Base-by-base conservation (phyloP, 2,888 invertebrate species). In the Drosophila nr. medialis region DNA sequence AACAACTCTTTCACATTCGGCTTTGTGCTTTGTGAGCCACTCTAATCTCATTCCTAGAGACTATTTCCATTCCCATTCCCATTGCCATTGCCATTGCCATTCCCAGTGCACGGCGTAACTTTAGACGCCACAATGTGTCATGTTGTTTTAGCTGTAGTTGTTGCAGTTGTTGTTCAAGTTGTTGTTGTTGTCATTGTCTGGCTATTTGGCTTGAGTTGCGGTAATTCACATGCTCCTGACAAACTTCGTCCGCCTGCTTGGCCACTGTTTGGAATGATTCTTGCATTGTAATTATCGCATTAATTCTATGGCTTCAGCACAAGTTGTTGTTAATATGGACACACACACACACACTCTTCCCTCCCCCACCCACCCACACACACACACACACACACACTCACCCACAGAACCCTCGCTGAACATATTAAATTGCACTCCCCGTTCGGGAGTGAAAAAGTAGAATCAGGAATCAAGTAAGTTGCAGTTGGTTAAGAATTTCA, bases 241-340 rank as follows among this genome's bases (percentile, higher is more conserved):
- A 49, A 61, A 48, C 27, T 36, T 49, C 48, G 49, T 53, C 29
- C 54, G 54, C 49, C 49, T 10, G n/a, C 49, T 64, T 62, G 64
- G 64, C 71, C 74, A 69, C 74, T 65, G 63, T 69, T 77, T 63
- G 79, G 61, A 78, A 77, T 81, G 84, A 77, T 85, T 81, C 84
- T 80, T 70, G 78, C 80, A 87, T 85, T 85, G 89, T 83, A 87
- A 87, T 89, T 90, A 89, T 78, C 86, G 82, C 77, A 90, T 87
- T 88, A 76, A 70, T 85, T 76, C 29, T 90, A 91, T 81, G 90
- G 90, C 90, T 90, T 91, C 90, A 34, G 67, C 75, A 63, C 61
- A 51, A 55, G 56, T 51, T 63, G 45, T 34, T 60, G 56, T 45
- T 64, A 30, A 36, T 40, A 51, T 45, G 42, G 10, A 7, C 6